Base-by-base conservation (phyloP, 2,113 vertebrate species). In the Hippocampus zosterae region DNA sequence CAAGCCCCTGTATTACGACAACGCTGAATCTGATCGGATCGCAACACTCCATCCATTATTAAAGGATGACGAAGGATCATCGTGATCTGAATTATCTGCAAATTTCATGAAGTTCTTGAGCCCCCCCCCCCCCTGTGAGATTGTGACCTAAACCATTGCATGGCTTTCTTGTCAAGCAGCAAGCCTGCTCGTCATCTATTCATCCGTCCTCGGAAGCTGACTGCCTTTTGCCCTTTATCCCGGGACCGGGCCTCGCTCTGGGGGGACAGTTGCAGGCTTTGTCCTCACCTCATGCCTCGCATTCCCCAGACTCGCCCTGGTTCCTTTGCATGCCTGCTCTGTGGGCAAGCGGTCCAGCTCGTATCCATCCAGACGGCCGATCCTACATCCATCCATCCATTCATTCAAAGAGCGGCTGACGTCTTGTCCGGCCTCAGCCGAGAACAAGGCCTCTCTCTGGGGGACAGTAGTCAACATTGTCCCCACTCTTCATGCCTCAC, bases 391-490 rank as follows among this genome's bases (percentile, higher is more conserved):
- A 73, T 79, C 67, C 73, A 70, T 86, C 71, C 71, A 87, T 88
- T 84, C 87, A 88, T 84, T 68, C 74, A 69, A 21, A 40, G 64
- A 86, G 75, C 15, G 67, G 64, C 79, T 89, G 79, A 85, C 86
- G 85, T 82, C 80, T 86, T 87, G 84, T 82, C 78, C 82, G 79
- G 79, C 81, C 69, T 63, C 65, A 42, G 71, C 79, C 84, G 75
- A 84, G 82, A 85, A 87, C 87, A 86, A 90, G 84, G 84, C 84
- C 78, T 88, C 87, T 86, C 86, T 88, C 88, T 88, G 79, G 87
- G 91, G 87, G 88, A 92, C 91, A 93, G 88, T 89, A 86, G 86
- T 85, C 73, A 3, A 80, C 90, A 89, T 92, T 93, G 92, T 92
- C 83, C 80, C 87, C 74, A 57, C 75, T 42, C 69, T 33, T 83